Evolutionary conservation across 1,140 invertebrate genomes (phyloP), one percentile per base, ranked within the genome.

Genomic region (Drosophila hydei): DNA sequence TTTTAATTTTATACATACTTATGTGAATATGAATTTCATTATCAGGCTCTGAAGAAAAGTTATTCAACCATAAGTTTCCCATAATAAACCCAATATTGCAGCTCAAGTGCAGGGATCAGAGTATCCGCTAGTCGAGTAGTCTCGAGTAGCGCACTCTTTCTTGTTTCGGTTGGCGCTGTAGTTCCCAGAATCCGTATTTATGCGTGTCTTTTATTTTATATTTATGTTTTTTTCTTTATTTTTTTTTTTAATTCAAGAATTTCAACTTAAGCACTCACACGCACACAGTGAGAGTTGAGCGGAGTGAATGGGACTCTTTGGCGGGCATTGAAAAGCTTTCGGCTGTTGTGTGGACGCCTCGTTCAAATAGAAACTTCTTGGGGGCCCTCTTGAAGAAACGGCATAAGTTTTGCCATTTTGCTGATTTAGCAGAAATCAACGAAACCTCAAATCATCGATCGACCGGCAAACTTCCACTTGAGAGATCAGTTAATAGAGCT

Each of bases 401-500:
- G 58, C 71, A 71, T 64, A 63, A 77, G 52, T 64, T 64, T 76
- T 68, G 50, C 38, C 62, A 40, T 69, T 68, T 73, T 73, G 51
- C 27, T 70, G 51, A 61, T 70, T 62, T 62, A 18, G 43, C 64
- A 73, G 40, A 67, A 69, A 61, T 61, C 30, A 42, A 36, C 25
- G 38, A 72, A 72, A 68, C 55, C 59, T 60, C 70, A 72, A 68
- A 72, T 68, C 70, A 72, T 72, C 56, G 56, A 72, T 52, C 47
- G 47, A 65, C 54, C 65, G 69, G 33, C 12, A 19, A 33, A 27
- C 52, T 59, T 16, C 61, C 81, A 84, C 73, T 80, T 85, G 68
- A 80, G 60, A 56, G 73, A 80, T 85, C 80, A 77, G 81, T 84
- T 84, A 87, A 84, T 84, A 84, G 77, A 85, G 80, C 81, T 87